phyloP scores from a whole-genome alignment of 2,113 vertebrate species.

The Sterrhoptilus dennistouni region DNA sequence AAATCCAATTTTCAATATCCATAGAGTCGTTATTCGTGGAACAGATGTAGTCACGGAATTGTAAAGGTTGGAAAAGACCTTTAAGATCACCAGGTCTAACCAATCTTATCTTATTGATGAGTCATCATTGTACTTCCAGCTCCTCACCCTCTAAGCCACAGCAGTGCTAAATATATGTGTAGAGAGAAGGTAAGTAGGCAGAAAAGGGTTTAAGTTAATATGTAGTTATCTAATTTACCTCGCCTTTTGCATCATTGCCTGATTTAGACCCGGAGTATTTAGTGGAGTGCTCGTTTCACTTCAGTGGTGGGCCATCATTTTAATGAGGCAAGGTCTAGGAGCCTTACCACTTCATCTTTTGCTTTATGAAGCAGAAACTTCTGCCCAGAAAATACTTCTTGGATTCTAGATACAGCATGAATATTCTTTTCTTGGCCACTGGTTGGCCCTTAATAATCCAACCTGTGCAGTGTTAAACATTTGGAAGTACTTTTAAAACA shows the following conservation, averaged over 20 bases:
- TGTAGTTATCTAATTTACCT: conserved; percentile 53
- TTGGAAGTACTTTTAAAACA: not conserved
- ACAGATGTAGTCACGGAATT: not conserved
- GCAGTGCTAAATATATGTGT: not conserved
- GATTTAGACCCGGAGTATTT: conserved; percentile 27
- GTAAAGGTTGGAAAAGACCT: not conserved
- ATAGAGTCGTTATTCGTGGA: not conserved
- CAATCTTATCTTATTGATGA: not conserved
- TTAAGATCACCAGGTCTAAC: not conserved
- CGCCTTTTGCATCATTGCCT: conserved; percentile 55
- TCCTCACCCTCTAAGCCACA: not conserved
- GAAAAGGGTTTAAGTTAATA: conserved; percentile 54
- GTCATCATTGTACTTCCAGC: not conserved
- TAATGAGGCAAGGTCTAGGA: not conserved
- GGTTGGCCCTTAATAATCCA: not conserved
- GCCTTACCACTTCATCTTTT: not conserved
- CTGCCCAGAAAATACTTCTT: not conserved
- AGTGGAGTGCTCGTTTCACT: conserved; percentile 3
- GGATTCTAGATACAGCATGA: not conserved
- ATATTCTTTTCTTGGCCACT: not conserved
- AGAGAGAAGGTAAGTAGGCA: conserved; percentile 42
- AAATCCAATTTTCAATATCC: not conserved
- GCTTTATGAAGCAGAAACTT: conserved; percentile 47
- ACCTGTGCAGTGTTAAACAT: not conserved
- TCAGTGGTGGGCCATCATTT: conserved; percentile 29